Evolutionary conservation across 2,888 invertebrate genomes (phyloP), one percentile per base, ranked within the genome.

Genomic region (Euplexia lucipara): DNA sequence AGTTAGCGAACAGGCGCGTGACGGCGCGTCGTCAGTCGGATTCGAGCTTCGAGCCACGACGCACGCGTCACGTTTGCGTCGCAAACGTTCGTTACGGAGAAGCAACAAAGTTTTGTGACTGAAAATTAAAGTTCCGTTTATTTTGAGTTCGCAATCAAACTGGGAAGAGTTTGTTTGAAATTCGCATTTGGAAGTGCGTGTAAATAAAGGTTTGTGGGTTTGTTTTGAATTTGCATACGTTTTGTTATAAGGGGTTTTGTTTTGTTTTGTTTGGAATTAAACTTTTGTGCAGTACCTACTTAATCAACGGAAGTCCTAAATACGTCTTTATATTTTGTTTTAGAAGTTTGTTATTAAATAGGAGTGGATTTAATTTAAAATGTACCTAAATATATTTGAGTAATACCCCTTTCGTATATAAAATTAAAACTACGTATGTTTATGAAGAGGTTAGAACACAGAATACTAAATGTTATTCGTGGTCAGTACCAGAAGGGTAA

Each of bases 21-120:
- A 54, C 62, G 62, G 53, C 64, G 30, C 58, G 53, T 65, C 71
- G 74, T 81, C 86, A 91, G 91, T 91, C 82, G 83, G 72, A 78
- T 77, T 70, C 78, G 75, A 79, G 76, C 70, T 63, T 73, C 81
- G 76, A 61, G 64, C 59, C 80, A 54, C 70, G 65, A 56, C 75
- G 78, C 71, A 83, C 87, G 89, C 79, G 79, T 78, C 77, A 83
- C 61, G 47, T 61, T 57, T 63, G 74, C 44, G 45, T 58, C 61
- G 70, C 68, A 75, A 74, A 79, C 76, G 75, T 84, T 85, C 87
- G 87, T 81, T 78, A 79, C 78, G 77, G 74, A 80, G 74, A 72
- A 82, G 67, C n/a, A 84, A 84, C 74, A 86, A 91, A 90, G 90
- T 90, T 90, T 88, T 81, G 89, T 89, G 87, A 80, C 77, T 79